A percentile compares a stretch with the other conserved stretches of the same genome.
phyloP scores from a whole-genome alignment of 2,113 vertebrate species.

The Channa argus region DNA sequence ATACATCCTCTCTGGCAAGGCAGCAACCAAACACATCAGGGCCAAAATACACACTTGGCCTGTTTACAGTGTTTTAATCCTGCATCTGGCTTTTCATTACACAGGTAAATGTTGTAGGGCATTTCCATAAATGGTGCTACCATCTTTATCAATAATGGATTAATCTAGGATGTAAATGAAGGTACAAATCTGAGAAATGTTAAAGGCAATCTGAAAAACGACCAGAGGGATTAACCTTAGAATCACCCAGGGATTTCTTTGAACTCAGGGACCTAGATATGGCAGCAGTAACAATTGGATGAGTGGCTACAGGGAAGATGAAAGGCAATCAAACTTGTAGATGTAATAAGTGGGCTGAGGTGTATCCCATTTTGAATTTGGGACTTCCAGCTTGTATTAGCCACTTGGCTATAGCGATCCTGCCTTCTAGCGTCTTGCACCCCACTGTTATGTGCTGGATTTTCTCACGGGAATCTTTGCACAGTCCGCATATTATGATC shows the following conservation, averaged over 20 bases:
- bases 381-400: too few species aligned
- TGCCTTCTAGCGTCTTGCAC: too few species aligned
- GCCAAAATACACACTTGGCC: conserved; percentile 22
- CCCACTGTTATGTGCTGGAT: too few species aligned
- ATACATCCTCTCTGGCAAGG: conserved; percentile 31
- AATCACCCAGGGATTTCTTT: conserved; percentile 60
- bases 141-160: conserved; percentile 42
- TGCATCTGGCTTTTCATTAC: conserved; percentile 32
- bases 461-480: too few species aligned
- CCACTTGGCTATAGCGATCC: too few species aligned
- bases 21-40: conserved; percentile 36
- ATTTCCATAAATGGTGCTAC: conserved; percentile 2
- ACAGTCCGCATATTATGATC: too few species aligned
- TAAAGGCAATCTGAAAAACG: conserved; percentile 48
- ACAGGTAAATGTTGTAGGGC: conserved; percentile 34
- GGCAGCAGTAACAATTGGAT: conserved; percentile 68
- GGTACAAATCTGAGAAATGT: conserved; percentile 36
- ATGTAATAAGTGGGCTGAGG: conserved; percentile 63
- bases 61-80: conserved; percentile 1
- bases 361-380: too few species aligned
- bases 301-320: conserved; percentile 59
- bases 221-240: conserved; percentile 45
- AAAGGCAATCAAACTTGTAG: conserved; percentile 71
- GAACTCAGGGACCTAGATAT: conserved; percentile 62
- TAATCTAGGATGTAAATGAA: conserved; percentile 25